phyloP scores from a whole-genome alignment of 1,140 invertebrate species.

The Euglossa dilemma region DNA sequence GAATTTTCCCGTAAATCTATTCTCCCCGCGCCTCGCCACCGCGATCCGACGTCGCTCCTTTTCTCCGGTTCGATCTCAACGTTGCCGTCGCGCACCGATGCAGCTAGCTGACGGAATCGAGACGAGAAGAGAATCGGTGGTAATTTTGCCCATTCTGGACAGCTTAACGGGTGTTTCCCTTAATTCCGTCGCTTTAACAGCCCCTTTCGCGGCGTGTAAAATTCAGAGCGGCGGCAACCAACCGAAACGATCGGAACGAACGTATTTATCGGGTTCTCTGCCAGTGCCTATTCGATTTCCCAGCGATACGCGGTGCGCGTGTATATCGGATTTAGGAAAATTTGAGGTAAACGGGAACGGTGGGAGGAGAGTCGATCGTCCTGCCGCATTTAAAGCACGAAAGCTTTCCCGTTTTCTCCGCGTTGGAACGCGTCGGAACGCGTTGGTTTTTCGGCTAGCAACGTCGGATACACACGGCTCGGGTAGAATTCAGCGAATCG shows the following conservation, averaged over 20 bases:
- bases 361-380: not conserved
- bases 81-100: not conserved
- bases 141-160: conserved; percentile 40
- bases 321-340: not conserved
- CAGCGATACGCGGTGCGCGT: not conserved
- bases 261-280: conserved; percentile 8
- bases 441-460: not conserved
- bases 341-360: not conserved
- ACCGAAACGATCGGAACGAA: conserved; percentile 16
- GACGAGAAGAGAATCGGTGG: not conserved
- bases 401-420: not conserved
- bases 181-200: conserved; percentile 60
- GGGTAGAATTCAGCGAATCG: not conserved
- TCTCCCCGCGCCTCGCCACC: not conserved
- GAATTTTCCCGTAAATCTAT: conserved; percentile 14
- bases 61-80: not conserved
- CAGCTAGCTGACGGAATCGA: not conserved
- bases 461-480: not conserved
- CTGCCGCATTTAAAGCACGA: not conserved
- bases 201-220: conserved; percentile 3
- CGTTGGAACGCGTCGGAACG: not conserved
- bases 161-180: conserved; percentile 50
- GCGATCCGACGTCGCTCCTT: not conserved
- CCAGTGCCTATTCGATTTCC: not conserved
- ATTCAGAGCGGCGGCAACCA: conserved; percentile 17